Evolutionary conservation across 2,797 vertebrate species (phyloP), one percentile per base, ranked within the genome.

Genomic region (Schizopygopsis pylzovi): DNA sequence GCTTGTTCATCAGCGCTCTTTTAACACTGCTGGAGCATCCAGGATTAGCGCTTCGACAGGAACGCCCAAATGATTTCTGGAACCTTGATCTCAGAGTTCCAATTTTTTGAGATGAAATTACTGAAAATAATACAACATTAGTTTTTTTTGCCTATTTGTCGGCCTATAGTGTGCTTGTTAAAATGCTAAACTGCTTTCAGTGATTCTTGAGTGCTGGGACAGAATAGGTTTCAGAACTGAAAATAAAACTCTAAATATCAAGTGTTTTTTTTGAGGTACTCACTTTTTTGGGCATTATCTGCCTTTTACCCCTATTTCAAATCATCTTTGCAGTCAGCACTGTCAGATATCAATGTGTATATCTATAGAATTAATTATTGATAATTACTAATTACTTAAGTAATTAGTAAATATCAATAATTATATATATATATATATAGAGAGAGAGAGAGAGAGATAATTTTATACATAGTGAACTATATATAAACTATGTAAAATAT

Each of bases 1-100:
- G 18, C 72, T 77, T 6, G 20, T 49, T 84, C 82, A 78, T 70
- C 61, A 68, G 28, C 0, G 61, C 45, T 77, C 37, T 79, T 68
- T 41, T 78, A 45, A 59, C 83, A 84, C 75, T 13, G 61, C 45
- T 68, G 59, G 73, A 78, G 47, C 47, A 61, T 49, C 33, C 61
- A 56, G 61, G 45, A 75, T 83, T 63, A 75, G 25, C 45, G n/a
- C 45, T 80, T 71, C 65, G 54, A 88, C 72, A 85, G 78, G 37
- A 75, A 86, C 79, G 71, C 33, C 20, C 41, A 56, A 61, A 33
- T 28, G 75, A 70, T 84, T 75, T 63, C 43, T 81, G 28, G 71
- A 75, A 52, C 43, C 73, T 28, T 33, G 54, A 43, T 28, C 59
- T 81, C 13, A 0, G 9, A 56, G 49, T 61, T 49, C 56, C 20